Evolutionary conservation across 2,797 vertebrate genomes (phyloP), one percentile per base, ranked within the genome.

Genomic region (Trachops cirrhosus): DNA sequence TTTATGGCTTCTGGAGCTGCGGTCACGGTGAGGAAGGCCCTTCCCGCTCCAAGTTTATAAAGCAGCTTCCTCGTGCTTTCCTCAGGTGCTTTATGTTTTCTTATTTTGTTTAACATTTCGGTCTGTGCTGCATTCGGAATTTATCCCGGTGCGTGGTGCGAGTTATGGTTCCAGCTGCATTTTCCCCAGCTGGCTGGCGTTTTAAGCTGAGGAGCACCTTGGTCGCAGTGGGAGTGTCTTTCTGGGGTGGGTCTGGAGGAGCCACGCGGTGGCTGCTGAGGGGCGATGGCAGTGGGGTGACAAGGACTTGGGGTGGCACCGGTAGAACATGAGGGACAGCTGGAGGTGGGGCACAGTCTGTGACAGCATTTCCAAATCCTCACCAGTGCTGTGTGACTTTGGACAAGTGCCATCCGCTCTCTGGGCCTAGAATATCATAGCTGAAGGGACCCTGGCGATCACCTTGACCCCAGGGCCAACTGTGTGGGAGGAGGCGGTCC

Each of bases 21-120:
- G 95, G 52, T 86, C 75, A 39, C 34, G 15, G 46, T 94, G 86
- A 85, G 77, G 77, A 89, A 96, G 67, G 50, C 67, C 67, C 92
- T 80, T 95, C 71, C 79, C 34, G 68, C 29, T 91, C 79, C 57
- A 90, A 89, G 46, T 15, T 86, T 93, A 48, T 86, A 95, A 94
- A 95, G 67, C 46, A 77, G 18, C 91, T 94, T 85, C 82, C 44
- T n/a, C n/a, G 10, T 70, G 54, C 84, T 96, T 96, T 83, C 54
- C 74, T 92, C 78, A 91, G 78, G 67, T 68, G 37, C 71, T 73
- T 93, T 86, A 32, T 88, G 91, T 59, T 94, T 97, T 93, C 80
- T 86, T 91, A n/a, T 93, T 94, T 96, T 93, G 59, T 94, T 97
- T 89, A 93, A 80, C 90, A 90, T 90, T 93, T 93, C 52, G 79